Conservation (phyloP, 2,113 vertebrate species). For the Hirundichthys speculiger region DNA sequence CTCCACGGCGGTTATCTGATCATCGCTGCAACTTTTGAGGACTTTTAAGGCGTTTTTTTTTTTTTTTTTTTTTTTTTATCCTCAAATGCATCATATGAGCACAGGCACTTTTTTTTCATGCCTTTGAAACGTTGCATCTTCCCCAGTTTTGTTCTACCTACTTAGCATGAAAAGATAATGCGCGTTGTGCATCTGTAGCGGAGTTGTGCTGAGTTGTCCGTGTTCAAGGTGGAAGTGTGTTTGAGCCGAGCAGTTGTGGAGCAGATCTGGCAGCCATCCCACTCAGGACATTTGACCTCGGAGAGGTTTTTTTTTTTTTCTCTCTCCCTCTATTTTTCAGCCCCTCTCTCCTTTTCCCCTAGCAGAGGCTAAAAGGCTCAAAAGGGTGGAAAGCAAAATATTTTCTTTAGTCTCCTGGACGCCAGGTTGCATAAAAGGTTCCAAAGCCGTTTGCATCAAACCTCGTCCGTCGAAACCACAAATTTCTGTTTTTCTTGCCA, state of each 20-base stretch:
- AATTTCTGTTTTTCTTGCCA: constrained; percentile 93
- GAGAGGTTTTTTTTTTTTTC: constrained; percentile 62
- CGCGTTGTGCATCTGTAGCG: neutral
- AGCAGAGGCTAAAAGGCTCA: constrained; percentile 87
- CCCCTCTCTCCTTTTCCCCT: constrained; percentile 82
- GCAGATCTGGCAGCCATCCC: constrained; percentile 84
- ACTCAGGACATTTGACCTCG: constrained; percentile 82
- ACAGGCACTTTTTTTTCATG: neutral
- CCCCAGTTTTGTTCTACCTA: neutral
- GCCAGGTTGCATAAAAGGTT: constrained; percentile 98
- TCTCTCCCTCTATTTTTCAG: constrained; percentile 44
- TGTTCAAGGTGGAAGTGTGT: constrained; percentile 49
- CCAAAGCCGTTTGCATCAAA: constrained; percentile 95
- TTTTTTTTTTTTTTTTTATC: too few relatives aligned
- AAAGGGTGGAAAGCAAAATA: constrained; percentile 98
- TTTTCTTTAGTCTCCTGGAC: constrained; percentile 96
- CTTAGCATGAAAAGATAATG: constrained; percentile 13
- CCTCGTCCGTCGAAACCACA: constrained; percentile 90
- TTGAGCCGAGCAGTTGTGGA: constrained; percentile 65
- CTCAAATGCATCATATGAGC: neutral
- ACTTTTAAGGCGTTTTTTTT: too few relatives aligned
- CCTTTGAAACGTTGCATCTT: neutral
- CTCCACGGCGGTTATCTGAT: constrained; percentile 5
- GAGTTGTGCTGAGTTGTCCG: constrained; percentile 40
- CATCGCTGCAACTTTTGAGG: neutral